Conservation (phyloP, 1,140 invertebrate species). For the Latrodectus geometricus region DNA sequence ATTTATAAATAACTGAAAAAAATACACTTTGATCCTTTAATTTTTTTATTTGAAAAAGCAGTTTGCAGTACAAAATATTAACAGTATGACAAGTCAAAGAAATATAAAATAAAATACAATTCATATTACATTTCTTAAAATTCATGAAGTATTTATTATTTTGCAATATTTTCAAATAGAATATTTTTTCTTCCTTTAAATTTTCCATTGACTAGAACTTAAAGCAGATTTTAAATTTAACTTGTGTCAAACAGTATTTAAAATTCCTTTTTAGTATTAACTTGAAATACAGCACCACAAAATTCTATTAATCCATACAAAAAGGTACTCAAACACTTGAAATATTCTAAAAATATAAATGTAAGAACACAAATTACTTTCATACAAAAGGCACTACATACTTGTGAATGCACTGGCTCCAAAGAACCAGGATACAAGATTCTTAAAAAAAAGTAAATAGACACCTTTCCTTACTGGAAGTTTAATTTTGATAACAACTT, state of each 20-base stretch:
- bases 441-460: conserved; percentile 35
- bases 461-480: conserved; percentile 12
- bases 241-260: not conserved
- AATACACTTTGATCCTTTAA: conserved; percentile 21
- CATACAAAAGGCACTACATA: conserved; percentile 52
- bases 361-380: conserved; percentile 12
- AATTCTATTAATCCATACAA: conserved; percentile 20
- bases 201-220: conserved; percentile 23
- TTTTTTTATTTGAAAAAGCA: conserved; percentile 61
- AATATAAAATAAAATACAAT: conserved; percentile 48
- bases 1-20: not conserved
- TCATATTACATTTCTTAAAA: conserved; percentile 39
- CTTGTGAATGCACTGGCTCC: conserved; percentile 26
- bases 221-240: conserved; percentile 11
- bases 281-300: conserved; percentile 40
- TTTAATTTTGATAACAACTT: not conserved
- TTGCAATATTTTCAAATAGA: not conserved
- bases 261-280: not conserved
- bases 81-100: conserved; percentile 53
- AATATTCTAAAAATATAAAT: conserved; percentile 13
- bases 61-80: conserved; percentile 61
- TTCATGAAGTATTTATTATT: conserved; percentile 26
- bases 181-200: not conserved
- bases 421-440: conserved; percentile 18
- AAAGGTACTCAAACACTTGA: conserved; percentile 17